phyloP scores from a whole-genome alignment of 2,797 vertebrate species.

The Anisognathus igniventris region DNA sequence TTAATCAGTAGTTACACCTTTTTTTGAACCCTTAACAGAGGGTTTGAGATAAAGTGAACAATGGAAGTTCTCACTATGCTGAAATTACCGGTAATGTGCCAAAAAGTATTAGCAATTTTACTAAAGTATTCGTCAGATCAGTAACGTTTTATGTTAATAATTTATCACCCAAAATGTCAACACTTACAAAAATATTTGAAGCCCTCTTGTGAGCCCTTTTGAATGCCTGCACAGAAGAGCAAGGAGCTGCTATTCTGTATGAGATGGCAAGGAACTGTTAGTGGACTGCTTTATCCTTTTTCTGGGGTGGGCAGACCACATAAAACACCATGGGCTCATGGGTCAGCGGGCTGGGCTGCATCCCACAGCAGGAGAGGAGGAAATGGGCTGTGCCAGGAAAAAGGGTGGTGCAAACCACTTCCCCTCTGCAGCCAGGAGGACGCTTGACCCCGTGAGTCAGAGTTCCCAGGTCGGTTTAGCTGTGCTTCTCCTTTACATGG shows the following conservation, averaged over 20 bases:
- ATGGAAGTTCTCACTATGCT: neutral
- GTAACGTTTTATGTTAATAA: neutral
- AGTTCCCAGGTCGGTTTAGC: neutral
- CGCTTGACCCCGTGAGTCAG: conserved; percentile 19
- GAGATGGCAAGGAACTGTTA: neutral
- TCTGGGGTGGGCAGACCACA: neutral
- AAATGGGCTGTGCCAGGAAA: conserved; percentile 50
- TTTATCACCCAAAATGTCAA: neutral
- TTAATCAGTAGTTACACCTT: neutral
- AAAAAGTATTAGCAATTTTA: neutral
- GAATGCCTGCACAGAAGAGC: neutral
- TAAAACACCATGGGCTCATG: neutral
- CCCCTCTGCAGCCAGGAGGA: conserved; percentile 7
- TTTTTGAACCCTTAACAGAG: neutral
- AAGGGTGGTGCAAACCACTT: conserved; percentile 50
- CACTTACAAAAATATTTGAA: neutral
- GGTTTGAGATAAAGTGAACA: neutral
- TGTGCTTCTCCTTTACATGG: neutral
- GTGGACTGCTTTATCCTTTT: neutral
- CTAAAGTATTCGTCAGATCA: neutral
- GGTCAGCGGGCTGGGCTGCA: neutral
- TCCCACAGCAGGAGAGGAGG: neutral
- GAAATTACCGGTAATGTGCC: neutral
- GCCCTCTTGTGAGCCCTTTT: neutral
- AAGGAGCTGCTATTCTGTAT: neutral